phyloP scores from a whole-genome alignment of 2,797 vertebrate species.

The Labeo calbasu region DNA sequence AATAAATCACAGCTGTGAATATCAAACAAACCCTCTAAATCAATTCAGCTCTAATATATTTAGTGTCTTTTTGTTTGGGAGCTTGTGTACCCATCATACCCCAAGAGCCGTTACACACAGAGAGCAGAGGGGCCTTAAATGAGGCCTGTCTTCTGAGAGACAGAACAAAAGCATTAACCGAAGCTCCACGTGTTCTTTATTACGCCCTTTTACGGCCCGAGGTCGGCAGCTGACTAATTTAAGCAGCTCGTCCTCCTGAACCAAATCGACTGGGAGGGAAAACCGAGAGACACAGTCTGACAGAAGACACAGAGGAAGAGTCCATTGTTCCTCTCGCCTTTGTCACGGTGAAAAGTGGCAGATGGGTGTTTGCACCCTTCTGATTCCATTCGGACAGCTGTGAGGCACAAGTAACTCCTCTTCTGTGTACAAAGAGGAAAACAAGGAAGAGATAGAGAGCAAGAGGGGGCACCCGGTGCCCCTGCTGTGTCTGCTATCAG shows the following conservation, averaged over 20 bases:
- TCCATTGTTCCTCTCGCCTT: constrained; percentile 50
- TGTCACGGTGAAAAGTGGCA: constrained; percentile 45
- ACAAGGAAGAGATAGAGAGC: constrained; percentile 46
- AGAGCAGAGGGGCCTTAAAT: constrained; percentile 25
- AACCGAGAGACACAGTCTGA: constrained; percentile 32
- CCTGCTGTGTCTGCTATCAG: constrained; percentile 46
- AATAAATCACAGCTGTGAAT: neutral
- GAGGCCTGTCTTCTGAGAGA: constrained; percentile 10
- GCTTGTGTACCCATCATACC: neutral
- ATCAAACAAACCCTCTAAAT: neutral
- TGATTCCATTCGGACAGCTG: constrained; percentile 74
- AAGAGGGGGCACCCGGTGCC: constrained; percentile 38
- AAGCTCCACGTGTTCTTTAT: constrained; percentile 43
- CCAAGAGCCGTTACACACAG: neutral
- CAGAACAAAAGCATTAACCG: constrained; percentile 35
- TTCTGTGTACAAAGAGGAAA: constrained; percentile 76
- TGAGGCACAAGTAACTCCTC: constrained; percentile 79
- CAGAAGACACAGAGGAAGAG: neutral
- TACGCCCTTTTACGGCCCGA: constrained; percentile 18
- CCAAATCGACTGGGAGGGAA: constrained; percentile 32
- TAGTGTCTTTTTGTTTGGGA: neutral
- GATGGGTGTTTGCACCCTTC: constrained; percentile 54
- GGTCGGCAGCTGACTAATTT: constrained; percentile 45
- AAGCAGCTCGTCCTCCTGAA: constrained; percentile 39
- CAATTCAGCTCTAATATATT: neutral